Base-by-base conservation (phyloP, 2,797 vertebrate genomes). In the Cercopithecus diana region DNA sequence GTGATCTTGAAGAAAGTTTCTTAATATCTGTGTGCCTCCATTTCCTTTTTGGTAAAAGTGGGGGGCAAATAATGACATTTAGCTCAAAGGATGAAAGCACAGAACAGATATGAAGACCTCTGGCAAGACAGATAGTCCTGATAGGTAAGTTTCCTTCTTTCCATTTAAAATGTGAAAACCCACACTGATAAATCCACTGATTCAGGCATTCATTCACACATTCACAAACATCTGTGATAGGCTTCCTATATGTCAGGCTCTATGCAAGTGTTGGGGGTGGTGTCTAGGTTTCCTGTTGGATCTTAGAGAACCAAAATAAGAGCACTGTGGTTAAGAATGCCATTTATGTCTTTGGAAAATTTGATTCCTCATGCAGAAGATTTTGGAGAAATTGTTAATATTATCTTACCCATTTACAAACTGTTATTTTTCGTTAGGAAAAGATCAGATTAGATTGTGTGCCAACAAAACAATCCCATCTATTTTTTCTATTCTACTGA, bases 381-480 rank as follows among this genome's bases (percentile, higher is more conserved):
- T 85, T 90, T 96, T 90, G 58, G 30, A 93, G 91, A 97, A 95
- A 86, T 45, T 96, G 84, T 93, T 96, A 96, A 94, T 39, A 89
- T 95, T 92, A 95, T 89, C 50, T 94, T 12, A 52, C 45, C 70
- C 86, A 96, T 95, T 97, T 97, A 95, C 41, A 96, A 96, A 93
- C 93, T 96, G 52, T 58, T 97, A 96, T 90, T 97, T 97, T 97
- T 97, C 17, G 12, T 83, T 72, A 82, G 67, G 48, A 90, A 97
- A 95, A 92, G 75, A 97, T 96, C 70, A 96, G 91, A 97, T 96
- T 94, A 81, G 86, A 96, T 52, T 87, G 48, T 87, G 58, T 95
- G 76, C 77, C 83, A 95, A 93, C 79, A 91, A 87, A 96, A 97
- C 80, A 88, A 97, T 90, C 24, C 64, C 45, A 73, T 91, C n/a